Evolutionary conservation across 2,113 vertebrate genomes (phyloP).

Genomic region (Dascyllus trimaculatus): DNA sequence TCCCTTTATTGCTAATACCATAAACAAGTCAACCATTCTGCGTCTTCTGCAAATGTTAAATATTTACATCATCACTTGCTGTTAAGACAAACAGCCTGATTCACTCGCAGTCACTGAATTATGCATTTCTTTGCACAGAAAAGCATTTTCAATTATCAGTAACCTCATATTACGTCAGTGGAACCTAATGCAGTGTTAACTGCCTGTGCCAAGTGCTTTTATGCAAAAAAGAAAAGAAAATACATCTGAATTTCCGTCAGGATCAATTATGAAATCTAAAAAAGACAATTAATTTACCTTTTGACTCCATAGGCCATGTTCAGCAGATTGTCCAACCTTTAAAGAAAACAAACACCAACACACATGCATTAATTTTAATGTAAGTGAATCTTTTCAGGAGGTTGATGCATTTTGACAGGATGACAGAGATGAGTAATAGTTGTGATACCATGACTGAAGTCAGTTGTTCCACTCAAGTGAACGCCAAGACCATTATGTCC

Average conservation of each 20-base stretch:
- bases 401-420: slow-evolving; percentile 42
- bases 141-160: slow-evolving; percentile 29
- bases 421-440: slow-evolving; percentile 60
- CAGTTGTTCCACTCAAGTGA: slow-evolving; percentile 2
- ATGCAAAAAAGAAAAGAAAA: neutral
- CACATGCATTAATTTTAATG: neutral
- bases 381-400: slow-evolving; percentile 6
- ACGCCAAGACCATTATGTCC: neutral
- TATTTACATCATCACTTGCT: slow-evolving; percentile 45
- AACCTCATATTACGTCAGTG: slow-evolving; percentile 26
- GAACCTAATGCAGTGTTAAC: slow-evolving; percentile 37
- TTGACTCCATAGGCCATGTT: slow-evolving; percentile 99
- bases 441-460: slow-evolving; percentile 9
- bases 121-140: slow-evolving; percentile 17
- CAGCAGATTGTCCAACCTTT: slow-evolving; percentile 98
- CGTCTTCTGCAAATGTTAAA: neutral
- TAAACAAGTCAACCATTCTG: neutral
- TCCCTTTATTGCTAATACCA: neutral
- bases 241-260: slow-evolving; percentile 7
- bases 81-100: slow-evolving; percentile 36
- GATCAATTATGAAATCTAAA: slow-evolving; percentile 36
- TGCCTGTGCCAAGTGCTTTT: slow-evolving; percentile 37
- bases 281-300: slow-evolving; percentile 87
- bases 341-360: slow-evolving; percentile 77
- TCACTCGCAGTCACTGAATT: slow-evolving; percentile 24